Evolutionary conservation across 2,113 vertebrate genomes (phyloP), one percentile per base, ranked within the genome.

Genomic region (Balaeniceps rex): DNA sequence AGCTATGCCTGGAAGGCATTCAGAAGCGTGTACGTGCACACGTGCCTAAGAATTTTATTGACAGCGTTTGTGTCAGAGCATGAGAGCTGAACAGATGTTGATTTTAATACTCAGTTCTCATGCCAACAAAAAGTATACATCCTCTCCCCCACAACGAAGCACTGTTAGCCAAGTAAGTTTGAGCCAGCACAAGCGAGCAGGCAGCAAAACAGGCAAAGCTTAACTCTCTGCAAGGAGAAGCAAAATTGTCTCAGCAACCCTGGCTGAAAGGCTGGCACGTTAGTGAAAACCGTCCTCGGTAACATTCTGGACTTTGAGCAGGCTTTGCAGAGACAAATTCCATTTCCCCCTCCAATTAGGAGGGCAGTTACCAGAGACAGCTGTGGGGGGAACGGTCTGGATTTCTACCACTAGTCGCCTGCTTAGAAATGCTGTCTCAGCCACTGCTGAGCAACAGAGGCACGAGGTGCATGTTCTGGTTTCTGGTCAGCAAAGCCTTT

Each of bases 321-420:
- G 89, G 61, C 89, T 97, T 44, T 94, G 81, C 89, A 83, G 89
- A 94, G 74, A 64, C 61, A 91, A 89, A 94, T 85, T 91, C 89
- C 91, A 89, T 18, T 82, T 78, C 74, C 57, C 38, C 38, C 74
- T 76, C 49, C 60, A 47, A 11, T 64, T 6, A 64, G 71, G 49
- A 47, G 71, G 54, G 44, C 79, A 74, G 90, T 64, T 64, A 76
- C 57, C 3, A 1, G 47, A 82, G 52, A 8, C 71, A 89, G 89
- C 65, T 44, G 49, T 18, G 68, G 83, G 69, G 81, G 72, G 57
- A 75, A 79, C 2, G 2, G 57, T 25, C 23, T 82, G 84, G 65
- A 79, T 79, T 85, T 65, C 70, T 87, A 87, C 82, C 84, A 75
- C 1, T 10, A 23, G 87, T 38, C 7, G 4, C 68, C 74, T 85